Conservation (phyloP, 2,797 vertebrate species). For the Sternarchorhynchus goeldii region DNA sequence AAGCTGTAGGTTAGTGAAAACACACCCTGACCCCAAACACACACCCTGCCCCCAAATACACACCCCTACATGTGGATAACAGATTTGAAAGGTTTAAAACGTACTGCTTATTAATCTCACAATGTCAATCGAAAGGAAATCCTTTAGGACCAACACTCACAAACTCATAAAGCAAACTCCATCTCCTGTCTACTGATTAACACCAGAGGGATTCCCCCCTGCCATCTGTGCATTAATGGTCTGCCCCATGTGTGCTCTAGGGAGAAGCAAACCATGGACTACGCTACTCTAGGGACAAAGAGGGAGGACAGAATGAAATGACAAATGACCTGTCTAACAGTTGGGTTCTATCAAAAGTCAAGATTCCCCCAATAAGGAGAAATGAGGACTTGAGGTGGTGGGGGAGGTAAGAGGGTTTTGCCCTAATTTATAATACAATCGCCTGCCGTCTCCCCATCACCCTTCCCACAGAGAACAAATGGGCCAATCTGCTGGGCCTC, state of each 20-base stretch:
- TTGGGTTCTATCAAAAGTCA: constrained; percentile 43
- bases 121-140: constrained; percentile 30
- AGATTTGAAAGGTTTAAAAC: constrained; percentile 19
- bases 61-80: not conserved
- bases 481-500: constrained; percentile 17
- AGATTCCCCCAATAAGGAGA: constrained; percentile 28
- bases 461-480: constrained; percentile 29
- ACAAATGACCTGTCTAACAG: constrained; percentile 47
- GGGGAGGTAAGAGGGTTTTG: constrained; percentile 1
- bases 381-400: constrained; percentile 22
- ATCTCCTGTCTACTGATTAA: constrained; percentile 37
- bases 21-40: not conserved
- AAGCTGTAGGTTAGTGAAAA: too few relatives aligned
- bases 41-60: not conserved
- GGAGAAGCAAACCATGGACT: constrained; percentile 43
- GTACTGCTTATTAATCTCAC: constrained; percentile 15
- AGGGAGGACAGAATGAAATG: constrained; percentile 36
- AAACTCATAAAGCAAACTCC: constrained; percentile 23
- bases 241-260: constrained; percentile 32
- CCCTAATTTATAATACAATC: constrained; percentile 50
- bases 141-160: constrained; percentile 33
- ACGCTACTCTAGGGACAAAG: constrained; percentile 15
- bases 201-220: constrained; percentile 43
- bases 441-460: constrained; percentile 27
- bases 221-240: constrained; percentile 50